These are phyloP conservation scores for Gambelia wislizenii DNA, from an alignment of 2,797 vertebrate species.

Conservation along the genomic window DNA sequence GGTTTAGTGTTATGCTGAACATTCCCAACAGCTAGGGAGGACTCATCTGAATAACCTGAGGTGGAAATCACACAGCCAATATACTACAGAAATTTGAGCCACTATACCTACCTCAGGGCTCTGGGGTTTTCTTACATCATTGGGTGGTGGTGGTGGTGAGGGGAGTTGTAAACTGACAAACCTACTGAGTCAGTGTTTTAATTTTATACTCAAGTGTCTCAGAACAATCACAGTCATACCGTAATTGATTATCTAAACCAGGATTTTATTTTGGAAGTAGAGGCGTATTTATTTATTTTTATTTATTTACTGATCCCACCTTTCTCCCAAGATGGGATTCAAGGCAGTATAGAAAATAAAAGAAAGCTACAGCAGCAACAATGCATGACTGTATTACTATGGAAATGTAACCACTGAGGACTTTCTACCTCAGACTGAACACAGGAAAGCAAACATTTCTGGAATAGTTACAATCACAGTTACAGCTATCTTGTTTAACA, in stretches of 20 bases:
- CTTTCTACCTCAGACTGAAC: slow-evolving; percentile 31
- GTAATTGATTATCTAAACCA: background rate
- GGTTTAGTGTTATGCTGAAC: background rate
- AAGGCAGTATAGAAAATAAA: background rate
- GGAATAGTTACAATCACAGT: slow-evolving; percentile 5
- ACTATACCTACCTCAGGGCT: background rate
- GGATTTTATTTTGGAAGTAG: background rate
- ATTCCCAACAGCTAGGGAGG: background rate
- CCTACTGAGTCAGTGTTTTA: background rate
- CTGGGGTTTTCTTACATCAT: background rate
- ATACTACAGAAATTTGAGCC: background rate
- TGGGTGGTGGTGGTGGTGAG: background rate
- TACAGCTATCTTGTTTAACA: slow-evolving; percentile 30
- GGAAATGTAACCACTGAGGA: background rate
- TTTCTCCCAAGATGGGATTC: too few relatives aligned
- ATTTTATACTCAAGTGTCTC: background rate
- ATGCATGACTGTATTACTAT: background rate
- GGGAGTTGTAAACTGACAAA: background rate
- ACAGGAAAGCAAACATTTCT: slow-evolving; percentile 26
- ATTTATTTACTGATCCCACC: too few relatives aligned
- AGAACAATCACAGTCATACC: background rate
- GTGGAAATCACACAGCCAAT: background rate
- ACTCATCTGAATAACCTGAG: background rate
- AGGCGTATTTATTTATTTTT: too few relatives aligned
- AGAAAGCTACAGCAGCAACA: background rate